These are phyloP conservation scores for Sebastiscus albofasciatus DNA, from an alignment of 2,797 vertebrate genomes.

Conservation along the genomic window DNA sequence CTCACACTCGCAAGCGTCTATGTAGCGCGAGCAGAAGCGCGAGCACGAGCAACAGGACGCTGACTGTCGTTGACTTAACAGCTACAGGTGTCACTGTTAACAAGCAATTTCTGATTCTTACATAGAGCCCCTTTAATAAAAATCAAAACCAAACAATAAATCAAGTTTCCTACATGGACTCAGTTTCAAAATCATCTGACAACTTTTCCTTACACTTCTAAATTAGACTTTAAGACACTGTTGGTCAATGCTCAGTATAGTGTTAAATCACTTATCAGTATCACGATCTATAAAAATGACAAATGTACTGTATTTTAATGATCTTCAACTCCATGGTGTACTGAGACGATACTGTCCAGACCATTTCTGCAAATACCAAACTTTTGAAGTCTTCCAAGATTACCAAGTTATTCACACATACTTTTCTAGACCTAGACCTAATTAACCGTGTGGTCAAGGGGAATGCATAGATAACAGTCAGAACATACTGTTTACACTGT, in stretches of 20 bases:
- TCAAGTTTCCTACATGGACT: background rate
- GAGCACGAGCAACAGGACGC: no score
- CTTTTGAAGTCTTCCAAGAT: background rate
- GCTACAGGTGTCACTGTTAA: no score
- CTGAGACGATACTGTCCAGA: background rate
- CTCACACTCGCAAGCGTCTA: no score
- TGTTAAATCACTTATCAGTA: background rate
- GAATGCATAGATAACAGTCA: constrained; percentile 54
- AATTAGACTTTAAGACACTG: background rate
- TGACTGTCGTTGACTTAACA: no score
- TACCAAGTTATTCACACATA: constrained; percentile 10
- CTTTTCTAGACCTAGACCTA: constrained; percentile 11
- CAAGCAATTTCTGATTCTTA: no score
- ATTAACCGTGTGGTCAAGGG: constrained; percentile 38
- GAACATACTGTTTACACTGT: constrained; percentile 59
- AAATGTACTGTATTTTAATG: background rate
- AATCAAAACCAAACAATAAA: background rate
- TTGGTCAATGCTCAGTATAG: background rate
- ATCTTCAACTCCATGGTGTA: background rate
- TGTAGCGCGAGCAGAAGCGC: no score
- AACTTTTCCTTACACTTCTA: background rate
- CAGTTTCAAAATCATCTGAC: background rate
- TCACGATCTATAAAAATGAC: background rate
- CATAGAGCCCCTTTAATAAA: background rate
- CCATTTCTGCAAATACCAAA: constrained; percentile 3